Base-by-base conservation (phyloP, 2,113 vertebrate genomes). In the Xenus cinereus region DNA sequence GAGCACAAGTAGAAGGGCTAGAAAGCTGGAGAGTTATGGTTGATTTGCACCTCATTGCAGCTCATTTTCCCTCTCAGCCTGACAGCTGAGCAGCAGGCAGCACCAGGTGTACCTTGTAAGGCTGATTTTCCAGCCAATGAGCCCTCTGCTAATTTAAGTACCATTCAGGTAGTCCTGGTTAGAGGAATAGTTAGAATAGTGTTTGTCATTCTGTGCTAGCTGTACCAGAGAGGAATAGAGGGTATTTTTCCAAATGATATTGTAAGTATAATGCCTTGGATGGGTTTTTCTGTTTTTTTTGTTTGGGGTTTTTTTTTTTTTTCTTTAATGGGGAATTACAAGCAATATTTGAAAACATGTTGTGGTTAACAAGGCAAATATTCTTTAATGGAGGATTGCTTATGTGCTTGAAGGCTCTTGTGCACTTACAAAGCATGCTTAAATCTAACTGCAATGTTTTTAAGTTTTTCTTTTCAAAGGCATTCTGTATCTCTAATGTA, bases 191-290 rank as follows among this genome's bases (percentile, higher is more conserved):
- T 2, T 91, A 5, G 45, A 84, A 7, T 6, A 30, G 30, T 2
- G 57, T 67, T 37, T 33, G 15, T 16, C 18, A 0, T 0, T 2
- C 12, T 57, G 22, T 23, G 8, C 3, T 64, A 0, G 4, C 4
- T 48, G 11, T 50, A 6, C 3, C 2, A 11, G 33, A 22, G 33
- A 62, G 24, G 10, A n/a, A 41, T 1, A 81, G 51, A 39, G 35
- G 16, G 24, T 26, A 0, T 57, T 81, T 88, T 71, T 66, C 2
- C 0, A 2, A 0, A 0, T 45, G 16, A 4, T 83, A 0, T 13
- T 72, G 86, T 96, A 75, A 87, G 80, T 95, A 57, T 14, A 16
- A 51, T 8, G 7, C 48, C 0, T 64, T 63, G 6, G 12, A 10
- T 6, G 80, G 10, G 16, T 19, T 41, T 28, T 15, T 39, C 18